Conservation (phyloP, 2,888 invertebrate species). For the Molorchus minor region DNA sequence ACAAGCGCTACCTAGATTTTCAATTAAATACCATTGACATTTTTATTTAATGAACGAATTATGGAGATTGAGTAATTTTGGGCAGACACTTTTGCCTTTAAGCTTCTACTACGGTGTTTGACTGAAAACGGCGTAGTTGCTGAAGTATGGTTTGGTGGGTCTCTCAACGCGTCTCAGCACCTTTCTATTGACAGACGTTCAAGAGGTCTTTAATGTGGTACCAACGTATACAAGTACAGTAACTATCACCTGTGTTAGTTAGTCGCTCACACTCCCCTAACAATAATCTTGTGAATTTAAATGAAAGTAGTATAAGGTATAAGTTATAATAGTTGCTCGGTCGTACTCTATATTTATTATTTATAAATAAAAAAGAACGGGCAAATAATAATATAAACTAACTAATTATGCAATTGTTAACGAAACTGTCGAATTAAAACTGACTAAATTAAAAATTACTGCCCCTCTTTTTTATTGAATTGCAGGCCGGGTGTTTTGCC, state of each 20-base stretch:
- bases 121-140: conserved; percentile 22
- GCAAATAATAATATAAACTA: too few relatives aligned
- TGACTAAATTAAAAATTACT: too few relatives aligned
- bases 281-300: conserved; percentile 30
- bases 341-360: too few relatives aligned
- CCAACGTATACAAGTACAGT: conserved; percentile 45
- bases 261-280: conserved; percentile 44
- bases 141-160: conserved; percentile 45
- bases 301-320: too few relatives aligned
- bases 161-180: conserved; percentile 48
- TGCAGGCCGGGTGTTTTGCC: too few relatives aligned
- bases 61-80: conserved; percentile 46
- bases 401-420: too few relatives aligned
- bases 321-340: too few relatives aligned
- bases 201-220: conserved; percentile 44
- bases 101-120: conserved; percentile 21
- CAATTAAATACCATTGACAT: conserved; percentile 42
- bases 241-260: conserved; percentile 32
- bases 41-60: conserved; percentile 40
- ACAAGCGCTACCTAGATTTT: conserved; percentile 49
- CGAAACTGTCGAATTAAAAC: too few relatives aligned
- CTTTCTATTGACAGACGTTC: conserved; percentile 42
- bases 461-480: too few relatives aligned
- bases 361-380: too few relatives aligned
- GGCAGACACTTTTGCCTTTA: conserved; percentile 36